These are phyloP conservation scores for Lepisosteus osseus DNA, from an alignment of 2,113 vertebrate species.

Conservation along the genomic window DNA sequence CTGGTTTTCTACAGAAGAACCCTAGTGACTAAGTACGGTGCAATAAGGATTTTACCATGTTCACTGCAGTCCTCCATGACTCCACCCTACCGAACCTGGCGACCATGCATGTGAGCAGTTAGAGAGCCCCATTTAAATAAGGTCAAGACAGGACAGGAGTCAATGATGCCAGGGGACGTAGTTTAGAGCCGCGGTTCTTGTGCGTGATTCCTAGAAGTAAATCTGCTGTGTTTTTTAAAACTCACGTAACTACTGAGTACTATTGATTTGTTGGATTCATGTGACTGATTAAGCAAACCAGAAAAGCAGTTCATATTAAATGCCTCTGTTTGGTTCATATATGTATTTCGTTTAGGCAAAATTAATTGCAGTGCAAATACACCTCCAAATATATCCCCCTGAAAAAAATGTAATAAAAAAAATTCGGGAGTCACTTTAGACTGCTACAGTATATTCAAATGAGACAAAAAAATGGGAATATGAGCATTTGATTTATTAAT, in stretches of 20 bases:
- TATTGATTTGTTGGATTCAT: background rate
- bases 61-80: too few species aligned
- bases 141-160: too few species aligned
- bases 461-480: conserved; percentile 48
- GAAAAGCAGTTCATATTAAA: too few species aligned
- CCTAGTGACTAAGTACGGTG: too few species aligned
- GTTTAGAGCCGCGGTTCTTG: background rate
- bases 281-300: background rate
- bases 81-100: too few species aligned
- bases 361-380: background rate
- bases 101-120: too few species aligned
- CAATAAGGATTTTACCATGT: too few species aligned
- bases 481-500: too few species aligned
- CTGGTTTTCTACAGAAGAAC: too few species aligned
- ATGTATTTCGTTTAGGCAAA: background rate
- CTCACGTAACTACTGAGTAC: background rate
- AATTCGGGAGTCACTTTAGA: conserved; percentile 36
- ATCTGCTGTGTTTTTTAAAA: background rate
- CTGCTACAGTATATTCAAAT: conserved; percentile 43
- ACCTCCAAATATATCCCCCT: background rate
- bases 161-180: too few species aligned
- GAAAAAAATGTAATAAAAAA: background rate
- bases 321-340: background rate
- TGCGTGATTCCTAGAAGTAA: background rate
- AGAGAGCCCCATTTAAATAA: too few species aligned